A percentile compares a stretch with the other conserved stretches of the same genome.
phyloP scores from a whole-genome alignment of 2,888 invertebrate genomes.

The Dexiosoma caninum region DNA sequence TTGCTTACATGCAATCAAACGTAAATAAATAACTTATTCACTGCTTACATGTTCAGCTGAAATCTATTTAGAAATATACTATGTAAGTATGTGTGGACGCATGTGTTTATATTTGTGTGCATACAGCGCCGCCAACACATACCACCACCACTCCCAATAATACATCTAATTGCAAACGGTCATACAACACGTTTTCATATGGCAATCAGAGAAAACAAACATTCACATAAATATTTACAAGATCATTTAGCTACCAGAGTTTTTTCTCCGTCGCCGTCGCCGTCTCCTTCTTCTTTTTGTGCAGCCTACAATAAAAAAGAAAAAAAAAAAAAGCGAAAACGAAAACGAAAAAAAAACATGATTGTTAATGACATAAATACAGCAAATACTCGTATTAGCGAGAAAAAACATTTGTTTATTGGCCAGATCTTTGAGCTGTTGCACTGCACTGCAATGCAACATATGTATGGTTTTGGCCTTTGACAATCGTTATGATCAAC shows the following conservation, averaged over 20 bases:
- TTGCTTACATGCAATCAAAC: slow-evolving; percentile 12
- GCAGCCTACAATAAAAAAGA: background rate
- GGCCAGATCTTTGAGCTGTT: slow-evolving; percentile 17
- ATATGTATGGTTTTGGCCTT: slow-evolving; percentile 12
- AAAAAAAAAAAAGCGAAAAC: background rate
- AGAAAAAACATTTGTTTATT: background rate
- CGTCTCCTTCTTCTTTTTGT: background rate
- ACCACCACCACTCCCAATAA: background rate
- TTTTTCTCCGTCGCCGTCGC: too few species aligned
- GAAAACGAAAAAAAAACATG: background rate
- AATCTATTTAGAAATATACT: too few species aligned
- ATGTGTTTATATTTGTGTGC: background rate
- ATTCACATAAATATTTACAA: slow-evolving; percentile 57
- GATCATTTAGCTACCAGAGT: slow-evolving; percentile 43
- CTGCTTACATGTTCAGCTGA: too few species aligned
- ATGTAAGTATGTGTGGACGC: too few species aligned
- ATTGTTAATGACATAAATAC: slow-evolving; percentile 6
- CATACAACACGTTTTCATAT: slow-evolving; percentile 17
- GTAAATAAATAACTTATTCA: background rate
- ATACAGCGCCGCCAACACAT: slow-evolving; percentile 32
- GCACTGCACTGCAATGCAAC: too few species aligned
- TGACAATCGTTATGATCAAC: slow-evolving; percentile 1
- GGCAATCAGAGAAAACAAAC: slow-evolving; percentile 23
- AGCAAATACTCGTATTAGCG: background rate
- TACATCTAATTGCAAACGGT: slow-evolving; percentile 6